phyloP scores from a whole-genome alignment of 1,140 invertebrate genomes.

The Parapsyche elsis region DNA sequence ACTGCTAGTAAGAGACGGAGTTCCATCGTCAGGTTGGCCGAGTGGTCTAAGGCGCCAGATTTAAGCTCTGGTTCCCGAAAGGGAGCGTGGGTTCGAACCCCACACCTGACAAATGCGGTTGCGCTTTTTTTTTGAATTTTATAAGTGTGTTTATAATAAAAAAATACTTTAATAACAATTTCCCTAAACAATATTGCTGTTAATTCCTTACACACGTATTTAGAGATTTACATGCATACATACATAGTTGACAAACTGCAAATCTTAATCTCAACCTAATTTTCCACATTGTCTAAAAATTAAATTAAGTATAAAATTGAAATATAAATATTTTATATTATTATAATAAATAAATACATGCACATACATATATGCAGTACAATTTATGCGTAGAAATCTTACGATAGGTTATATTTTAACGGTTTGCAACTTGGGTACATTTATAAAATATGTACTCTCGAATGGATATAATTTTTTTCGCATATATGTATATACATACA shows the following conservation, averaged over 20 bases:
- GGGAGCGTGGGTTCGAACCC: slow-evolving; percentile 79
- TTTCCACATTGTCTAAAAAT: no score
- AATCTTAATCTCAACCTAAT: no score
- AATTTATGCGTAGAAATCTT: no score
- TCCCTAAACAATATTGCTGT: not conserved
- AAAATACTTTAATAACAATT: not conserved
- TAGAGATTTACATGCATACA: no score
- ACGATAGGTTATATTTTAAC: no score
- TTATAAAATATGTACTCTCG: not conserved
- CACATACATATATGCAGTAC: no score
- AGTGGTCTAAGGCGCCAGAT: slow-evolving; percentile 80
- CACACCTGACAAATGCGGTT: slow-evolving; percentile 69
- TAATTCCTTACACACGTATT: not conserved
- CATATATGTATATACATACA: not conserved
- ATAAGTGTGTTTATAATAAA: not conserved
- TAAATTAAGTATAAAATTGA: no score
- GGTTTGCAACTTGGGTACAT: no score
- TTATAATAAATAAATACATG: no score
- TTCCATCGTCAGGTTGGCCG: slow-evolving; percentile 71
- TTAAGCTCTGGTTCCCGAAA: slow-evolving; percentile 80
- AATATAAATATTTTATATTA: no score
- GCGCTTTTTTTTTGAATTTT: not conserved
- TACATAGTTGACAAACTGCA: no score
- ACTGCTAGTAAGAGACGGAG: not conserved
- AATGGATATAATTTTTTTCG: not conserved